Evolutionary conservation across 2,113 vertebrate genomes (phyloP).

Genomic region (Tauraco erythrolophus): DNA sequence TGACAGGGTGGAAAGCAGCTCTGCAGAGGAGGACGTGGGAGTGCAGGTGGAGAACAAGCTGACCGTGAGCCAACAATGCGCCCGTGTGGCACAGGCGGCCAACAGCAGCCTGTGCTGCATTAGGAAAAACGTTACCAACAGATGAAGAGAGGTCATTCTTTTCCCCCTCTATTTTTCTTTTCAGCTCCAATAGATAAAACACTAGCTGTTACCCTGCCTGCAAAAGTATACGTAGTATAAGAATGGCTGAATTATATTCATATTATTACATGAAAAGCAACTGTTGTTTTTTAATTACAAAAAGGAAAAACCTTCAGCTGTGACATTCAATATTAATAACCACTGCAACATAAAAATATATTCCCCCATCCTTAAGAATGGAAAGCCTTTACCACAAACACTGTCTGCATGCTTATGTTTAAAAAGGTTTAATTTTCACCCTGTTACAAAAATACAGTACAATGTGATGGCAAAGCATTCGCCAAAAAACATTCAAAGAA

Average conservation of each 20-base stretch:
- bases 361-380: neutral
- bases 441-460: slow-evolving; percentile 83
- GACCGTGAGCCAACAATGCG: no score
- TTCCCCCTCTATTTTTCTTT: neutral
- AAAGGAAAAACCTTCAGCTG: neutral
- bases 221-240: neutral
- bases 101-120: neutral
- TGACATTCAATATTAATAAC: neutral
- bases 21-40: neutral
- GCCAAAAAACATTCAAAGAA: slow-evolving; percentile 69
- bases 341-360: neutral
- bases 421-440: slow-evolving; percentile 76
- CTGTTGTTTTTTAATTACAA: neutral
- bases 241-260: neutral
- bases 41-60: neutral
- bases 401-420: slow-evolving; percentile 50
- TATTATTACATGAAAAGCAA: neutral
- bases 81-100: neutral
- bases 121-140: neutral
- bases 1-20: neutral
- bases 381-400: slow-evolving; percentile 15
- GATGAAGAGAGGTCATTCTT: neutral
- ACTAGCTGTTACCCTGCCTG: neutral
- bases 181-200: neutral
- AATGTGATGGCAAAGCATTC: slow-evolving; percentile 75